A percentile compares a stretch with the other conserved stretches of the same genome.
Evolutionary conservation across 2,797 vertebrate species (phyloP).

Genomic region (Morelia viridis): DNA sequence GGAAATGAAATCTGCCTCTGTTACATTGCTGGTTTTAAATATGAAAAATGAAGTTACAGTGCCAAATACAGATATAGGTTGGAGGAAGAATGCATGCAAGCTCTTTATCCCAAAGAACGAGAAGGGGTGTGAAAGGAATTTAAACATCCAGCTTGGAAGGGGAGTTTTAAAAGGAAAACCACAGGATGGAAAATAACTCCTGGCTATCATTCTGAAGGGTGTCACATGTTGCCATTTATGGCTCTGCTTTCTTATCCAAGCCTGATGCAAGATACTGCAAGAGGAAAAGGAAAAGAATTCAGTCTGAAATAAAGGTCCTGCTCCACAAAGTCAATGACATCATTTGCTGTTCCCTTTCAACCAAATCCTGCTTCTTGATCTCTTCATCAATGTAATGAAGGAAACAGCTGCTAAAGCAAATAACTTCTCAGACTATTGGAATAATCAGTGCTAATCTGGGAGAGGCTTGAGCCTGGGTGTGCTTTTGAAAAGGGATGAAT

Average conservation of each 20-base stretch:
- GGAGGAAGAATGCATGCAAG: background rate
- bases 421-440: background rate
- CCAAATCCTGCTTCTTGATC: background rate
- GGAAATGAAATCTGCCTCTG: background rate
- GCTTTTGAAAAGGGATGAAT: background rate
- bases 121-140: constrained; percentile 4
- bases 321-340: constrained; percentile 34
- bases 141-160: constrained; percentile 18
- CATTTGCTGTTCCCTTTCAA: constrained; percentile 10
- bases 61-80: background rate
- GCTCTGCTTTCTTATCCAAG: constrained; percentile 64
- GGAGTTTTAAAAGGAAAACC: constrained; percentile 12
- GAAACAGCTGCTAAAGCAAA: constrained; percentile 7
- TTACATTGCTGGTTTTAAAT: background rate
- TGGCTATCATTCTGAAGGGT: background rate
- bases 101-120: background rate
- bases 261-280: constrained; percentile 69
- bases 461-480: background rate
- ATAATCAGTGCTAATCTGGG: background rate
- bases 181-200: constrained; percentile 49
- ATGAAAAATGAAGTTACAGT: background rate
- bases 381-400: background rate
- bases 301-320: constrained; percentile 42
- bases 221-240: constrained; percentile 74
- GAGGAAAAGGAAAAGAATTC: constrained; percentile 43